Percentiles rank a stretch among this genome's conserved stretches.
Conservation (phyloP, 2,888 invertebrate species). For the Ganaspis brasiliensis region DNA sequence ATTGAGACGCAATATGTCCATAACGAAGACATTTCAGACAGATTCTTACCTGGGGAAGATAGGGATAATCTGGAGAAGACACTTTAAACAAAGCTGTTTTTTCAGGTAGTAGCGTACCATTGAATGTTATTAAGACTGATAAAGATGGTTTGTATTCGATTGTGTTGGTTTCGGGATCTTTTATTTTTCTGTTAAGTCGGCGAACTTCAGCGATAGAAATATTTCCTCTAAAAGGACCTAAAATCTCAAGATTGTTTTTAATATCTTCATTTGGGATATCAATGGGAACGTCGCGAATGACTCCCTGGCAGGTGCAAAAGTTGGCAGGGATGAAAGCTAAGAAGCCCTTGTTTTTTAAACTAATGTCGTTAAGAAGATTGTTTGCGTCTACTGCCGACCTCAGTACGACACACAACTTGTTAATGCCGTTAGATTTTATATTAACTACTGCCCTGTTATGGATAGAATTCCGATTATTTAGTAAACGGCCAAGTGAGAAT, state of each 20-base stretch:
- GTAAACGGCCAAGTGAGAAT: not conserved
- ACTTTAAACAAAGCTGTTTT: slow-evolving; percentile 13
- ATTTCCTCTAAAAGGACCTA: not conserved
- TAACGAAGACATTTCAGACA: not conserved
- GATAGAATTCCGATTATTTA: not conserved
- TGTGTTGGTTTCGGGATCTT: not conserved
- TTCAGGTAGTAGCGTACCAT: not conserved
- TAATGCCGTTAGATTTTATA: not conserved
- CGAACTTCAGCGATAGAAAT: not conserved
- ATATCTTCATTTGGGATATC: not conserved
- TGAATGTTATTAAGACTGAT: not conserved
- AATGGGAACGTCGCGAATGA: not conserved
- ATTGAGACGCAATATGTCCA: not conserved
- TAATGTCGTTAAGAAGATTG: not conserved
- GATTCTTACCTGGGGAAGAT: no score
- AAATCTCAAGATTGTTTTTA: not conserved
- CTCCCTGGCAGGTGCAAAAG: not conserved
- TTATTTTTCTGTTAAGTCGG: not conserved
- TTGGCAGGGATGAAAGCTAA: not conserved
- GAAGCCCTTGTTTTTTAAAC: not conserved
- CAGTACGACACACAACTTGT: not conserved
- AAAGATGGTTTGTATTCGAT: not conserved
- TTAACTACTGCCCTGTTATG: not conserved
- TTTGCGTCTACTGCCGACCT: not conserved
- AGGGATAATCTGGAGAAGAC: not conserved